Conservation (phyloP, 2,797 vertebrate species). For the Centropyge bicolor region DNA sequence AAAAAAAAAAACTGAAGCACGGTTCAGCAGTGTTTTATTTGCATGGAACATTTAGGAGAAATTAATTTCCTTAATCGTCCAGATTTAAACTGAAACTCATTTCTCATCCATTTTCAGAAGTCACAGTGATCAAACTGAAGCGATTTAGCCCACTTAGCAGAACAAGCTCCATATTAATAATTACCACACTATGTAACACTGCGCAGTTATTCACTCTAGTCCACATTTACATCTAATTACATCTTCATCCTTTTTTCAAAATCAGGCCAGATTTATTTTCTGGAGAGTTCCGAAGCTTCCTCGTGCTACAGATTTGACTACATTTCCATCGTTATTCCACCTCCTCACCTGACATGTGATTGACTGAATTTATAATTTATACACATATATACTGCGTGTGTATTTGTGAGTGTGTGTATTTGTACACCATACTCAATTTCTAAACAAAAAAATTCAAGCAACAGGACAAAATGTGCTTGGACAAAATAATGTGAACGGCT, state of each 20-base stretch:
- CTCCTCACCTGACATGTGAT: constrained; percentile 17
- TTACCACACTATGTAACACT: neutral
- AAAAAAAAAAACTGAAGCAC: neutral
- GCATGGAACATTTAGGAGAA: constrained; percentile 16
- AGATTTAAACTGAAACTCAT: constrained; percentile 39
- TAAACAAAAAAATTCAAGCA: neutral
- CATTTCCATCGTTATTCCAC: constrained; percentile 4
- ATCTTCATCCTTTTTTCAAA: constrained; percentile 25
- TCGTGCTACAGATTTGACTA: neutral
- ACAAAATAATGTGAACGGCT: neutral
- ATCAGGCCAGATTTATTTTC: constrained; percentile 32
- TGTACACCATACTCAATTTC: neutral
- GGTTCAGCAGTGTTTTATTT: constrained; percentile 26
- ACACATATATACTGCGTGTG: neutral
- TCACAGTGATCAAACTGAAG: constrained; percentile 18
- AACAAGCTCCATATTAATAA: constrained; percentile 39
- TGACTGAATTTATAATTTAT: neutral
- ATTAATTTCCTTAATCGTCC: constrained; percentile 36
- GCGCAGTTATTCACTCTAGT: constrained; percentile 44
- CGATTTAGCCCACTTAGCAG: constrained; percentile 53
- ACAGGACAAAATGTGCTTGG: neutral
- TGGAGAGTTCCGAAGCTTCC: neutral
- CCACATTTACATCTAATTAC: constrained; percentile 44
- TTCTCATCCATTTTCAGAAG: constrained; percentile 39
- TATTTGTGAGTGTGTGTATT: neutral